Percentiles rank a stretch among this genome's conserved stretches.
These are phyloP conservation scores for Stenchaetothrips biformis DNA, from an alignment of 2,888 invertebrate genomes.

Conservation along the genomic window DNA sequence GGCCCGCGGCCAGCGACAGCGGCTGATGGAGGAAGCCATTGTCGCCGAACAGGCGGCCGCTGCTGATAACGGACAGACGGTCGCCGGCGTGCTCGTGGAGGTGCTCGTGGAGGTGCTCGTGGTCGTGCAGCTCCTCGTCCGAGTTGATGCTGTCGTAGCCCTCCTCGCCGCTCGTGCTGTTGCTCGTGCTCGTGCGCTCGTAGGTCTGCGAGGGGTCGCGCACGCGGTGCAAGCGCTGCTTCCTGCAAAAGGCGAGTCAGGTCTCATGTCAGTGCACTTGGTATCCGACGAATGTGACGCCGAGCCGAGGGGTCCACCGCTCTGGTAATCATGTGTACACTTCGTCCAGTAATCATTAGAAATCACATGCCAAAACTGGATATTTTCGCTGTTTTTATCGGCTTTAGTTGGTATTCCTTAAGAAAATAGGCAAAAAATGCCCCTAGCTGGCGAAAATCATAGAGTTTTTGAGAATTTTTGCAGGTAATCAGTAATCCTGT, in stretches of 20 bases:
- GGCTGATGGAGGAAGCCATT: not conserved
- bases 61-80: slow-evolving; percentile 7
- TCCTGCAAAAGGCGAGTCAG: not conserved
- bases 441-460: no score
- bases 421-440: no score
- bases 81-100: not conserved
- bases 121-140: slow-evolving; percentile 22
- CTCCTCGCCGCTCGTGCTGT: slow-evolving; percentile 23
- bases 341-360: no score
- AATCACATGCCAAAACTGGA: no score
- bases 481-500: no score
- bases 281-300: no score
- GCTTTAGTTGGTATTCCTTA: no score
- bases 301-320: no score
- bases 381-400: no score
- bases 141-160: slow-evolving; percentile 24
- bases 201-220: not conserved
- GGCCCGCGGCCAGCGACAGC: not conserved
- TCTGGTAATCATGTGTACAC: no score
- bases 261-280: no score
- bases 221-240: not conserved
- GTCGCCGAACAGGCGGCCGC: slow-evolving; percentile 2
- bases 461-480: no score
- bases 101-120: not conserved
- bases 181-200: slow-evolving; percentile 15